A percentile compares a stretch with the other conserved stretches of the same genome.
These are phyloP conservation scores for Oncorhynchus masou DNA, from an alignment of 2,113 vertebrate species.

Conservation along the genomic window DNA sequence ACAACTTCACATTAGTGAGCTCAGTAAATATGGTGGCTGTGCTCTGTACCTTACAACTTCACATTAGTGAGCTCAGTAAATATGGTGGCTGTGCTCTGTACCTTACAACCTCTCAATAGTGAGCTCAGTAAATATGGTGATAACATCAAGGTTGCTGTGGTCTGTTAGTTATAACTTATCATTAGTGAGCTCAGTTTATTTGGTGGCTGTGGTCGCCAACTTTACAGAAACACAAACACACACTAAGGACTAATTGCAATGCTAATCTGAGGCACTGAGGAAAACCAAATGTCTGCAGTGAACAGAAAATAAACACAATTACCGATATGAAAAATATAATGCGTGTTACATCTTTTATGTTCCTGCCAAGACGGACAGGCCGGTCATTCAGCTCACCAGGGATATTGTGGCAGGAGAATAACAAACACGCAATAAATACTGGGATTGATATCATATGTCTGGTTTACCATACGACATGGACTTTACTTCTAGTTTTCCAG, in stretches of 20 bases:
- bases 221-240: slow-evolving; percentile 36
- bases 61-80: too few relatives aligned
- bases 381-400: slow-evolving; percentile 52
- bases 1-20: too few relatives aligned
- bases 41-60: too few relatives aligned
- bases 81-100: too few relatives aligned
- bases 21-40: too few relatives aligned
- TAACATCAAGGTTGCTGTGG: too few relatives aligned
- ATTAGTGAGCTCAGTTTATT: too few relatives aligned
- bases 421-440: slow-evolving; percentile 66
- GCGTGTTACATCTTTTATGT: slow-evolving; percentile 50
- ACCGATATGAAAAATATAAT: slow-evolving; percentile 55
- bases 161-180: too few relatives aligned
- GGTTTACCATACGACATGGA: neutral
- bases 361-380: slow-evolving; percentile 64
- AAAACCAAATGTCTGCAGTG: slow-evolving; percentile 51
- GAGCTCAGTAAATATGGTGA: too few relatives aligned
- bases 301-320: slow-evolving; percentile 25
- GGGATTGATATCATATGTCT: slow-evolving; percentile 65
- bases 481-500: too few relatives aligned
- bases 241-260: slow-evolving; percentile 56
- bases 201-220: too few relatives aligned
- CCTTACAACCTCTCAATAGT: too few relatives aligned
- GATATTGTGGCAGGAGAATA: slow-evolving; percentile 56
- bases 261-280: slow-evolving; percentile 63